Evolutionary conservation across 2,113 vertebrate species (phyloP).

Genomic region (Myotis davidii): DNA sequence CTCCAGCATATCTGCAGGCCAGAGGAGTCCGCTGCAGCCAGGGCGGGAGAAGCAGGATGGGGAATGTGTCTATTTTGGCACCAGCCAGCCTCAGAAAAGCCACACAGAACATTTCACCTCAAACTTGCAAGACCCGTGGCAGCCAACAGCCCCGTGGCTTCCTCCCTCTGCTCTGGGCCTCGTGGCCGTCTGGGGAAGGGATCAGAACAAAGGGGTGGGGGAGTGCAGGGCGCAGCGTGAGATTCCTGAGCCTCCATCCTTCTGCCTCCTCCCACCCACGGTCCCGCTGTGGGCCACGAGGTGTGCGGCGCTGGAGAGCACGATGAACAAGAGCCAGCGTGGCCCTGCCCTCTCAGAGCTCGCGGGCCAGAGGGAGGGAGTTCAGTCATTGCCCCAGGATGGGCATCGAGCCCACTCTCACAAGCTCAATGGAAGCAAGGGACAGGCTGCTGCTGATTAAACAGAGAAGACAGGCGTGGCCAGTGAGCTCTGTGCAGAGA

Average conservation of each 20-base stretch:
- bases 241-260: neutral
- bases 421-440: neutral
- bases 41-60: no score
- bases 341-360: neutral
- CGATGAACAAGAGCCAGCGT: fast-evolving
- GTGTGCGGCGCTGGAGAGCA: neutral
- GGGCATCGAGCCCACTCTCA: neutral
- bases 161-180: neutral
- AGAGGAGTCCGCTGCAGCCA: neutral
- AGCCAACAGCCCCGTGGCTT: neutral
- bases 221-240: fast-evolving
- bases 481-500: neutral
- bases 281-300: fast-evolving
- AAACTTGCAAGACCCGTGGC: neutral
- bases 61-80: neutral
- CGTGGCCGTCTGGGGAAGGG: no score
- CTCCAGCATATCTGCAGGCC: fast-evolving
- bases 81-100: neutral
- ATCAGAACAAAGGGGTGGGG: neutral
- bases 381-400: neutral
- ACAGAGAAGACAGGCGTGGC: neutral
- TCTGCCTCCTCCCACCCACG: neutral
- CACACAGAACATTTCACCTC: slow-evolving; percentile 11
- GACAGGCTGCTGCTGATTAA: neutral
- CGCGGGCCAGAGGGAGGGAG: fast-evolving